Evolutionary conservation across 2,888 invertebrate genomes (phyloP).

Genomic region (Stenolophus ochropezus): DNA sequence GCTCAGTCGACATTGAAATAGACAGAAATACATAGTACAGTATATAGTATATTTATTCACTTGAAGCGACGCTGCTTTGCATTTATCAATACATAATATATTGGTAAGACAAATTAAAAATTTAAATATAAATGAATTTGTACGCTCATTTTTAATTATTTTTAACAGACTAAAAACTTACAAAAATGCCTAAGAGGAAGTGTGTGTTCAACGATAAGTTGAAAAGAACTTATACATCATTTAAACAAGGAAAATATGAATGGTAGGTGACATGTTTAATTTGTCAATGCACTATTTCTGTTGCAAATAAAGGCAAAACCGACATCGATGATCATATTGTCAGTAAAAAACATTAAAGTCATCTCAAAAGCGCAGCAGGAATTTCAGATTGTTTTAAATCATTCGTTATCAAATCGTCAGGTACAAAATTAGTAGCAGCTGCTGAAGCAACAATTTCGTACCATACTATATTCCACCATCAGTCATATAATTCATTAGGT

Average conservation of each 20-base stretch:
- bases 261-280: background rate
- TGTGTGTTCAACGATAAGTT: background rate
- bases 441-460: conserved; percentile 49
- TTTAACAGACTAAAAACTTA: too few relatives aligned
- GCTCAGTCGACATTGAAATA: too few relatives aligned
- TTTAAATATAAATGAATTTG: too few relatives aligned
- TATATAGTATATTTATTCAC: too few relatives aligned
- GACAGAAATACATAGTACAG: too few relatives aligned
- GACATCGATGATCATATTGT: background rate
- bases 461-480: conserved; percentile 43
- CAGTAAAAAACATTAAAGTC: background rate
- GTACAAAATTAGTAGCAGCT: background rate
- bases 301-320: background rate
- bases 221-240: background rate
- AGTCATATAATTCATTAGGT: conserved; percentile 50
- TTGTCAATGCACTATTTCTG: background rate
- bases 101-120: too few relatives aligned
- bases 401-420: background rate
- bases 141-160: too few relatives aligned
- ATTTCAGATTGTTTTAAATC: background rate
- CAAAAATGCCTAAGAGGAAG: background rate
- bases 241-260: background rate
- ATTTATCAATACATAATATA: too few relatives aligned
- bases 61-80: too few relatives aligned
- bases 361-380: background rate